These are phyloP conservation scores for Drosophila paulistorum DNA, from an alignment of 1,140 invertebrate species.

Conservation along the genomic window DNA sequence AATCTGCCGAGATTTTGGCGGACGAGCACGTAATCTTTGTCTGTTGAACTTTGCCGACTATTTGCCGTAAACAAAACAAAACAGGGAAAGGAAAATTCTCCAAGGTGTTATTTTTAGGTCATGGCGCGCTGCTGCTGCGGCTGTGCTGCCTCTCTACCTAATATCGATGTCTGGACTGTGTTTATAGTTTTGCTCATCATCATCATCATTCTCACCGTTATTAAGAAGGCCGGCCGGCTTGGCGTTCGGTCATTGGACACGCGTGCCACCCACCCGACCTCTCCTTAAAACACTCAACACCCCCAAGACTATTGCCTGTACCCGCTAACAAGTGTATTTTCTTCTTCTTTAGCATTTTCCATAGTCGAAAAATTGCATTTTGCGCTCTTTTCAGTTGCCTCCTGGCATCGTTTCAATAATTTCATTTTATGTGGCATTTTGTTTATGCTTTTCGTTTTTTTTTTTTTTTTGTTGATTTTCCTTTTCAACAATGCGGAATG, in stretches of 20 bases:
- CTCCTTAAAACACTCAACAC: background rate
- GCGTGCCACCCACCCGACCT: slow-evolving; percentile 29
- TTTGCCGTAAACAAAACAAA: slow-evolving; percentile 49
- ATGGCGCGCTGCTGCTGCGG: slow-evolving; percentile 59
- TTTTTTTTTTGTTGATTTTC: slow-evolving; percentile 13
- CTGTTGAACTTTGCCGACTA: slow-evolving; percentile 63
- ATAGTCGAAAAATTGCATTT: slow-evolving; percentile 13
- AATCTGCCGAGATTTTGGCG: slow-evolving; percentile 50
- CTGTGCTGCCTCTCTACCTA: slow-evolving; percentile 16
- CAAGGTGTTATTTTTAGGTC: slow-evolving; percentile 69
- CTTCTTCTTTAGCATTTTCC: background rate
- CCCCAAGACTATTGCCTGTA: background rate
- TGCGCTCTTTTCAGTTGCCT: background rate
- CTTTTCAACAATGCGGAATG: slow-evolving; percentile 62
- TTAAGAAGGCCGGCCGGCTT: background rate
- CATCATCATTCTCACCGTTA: background rate
- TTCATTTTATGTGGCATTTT: slow-evolving; percentile 56
- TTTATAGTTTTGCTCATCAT: slow-evolving; percentile 34
- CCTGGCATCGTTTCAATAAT: slow-evolving; percentile 41
- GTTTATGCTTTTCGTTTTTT: slow-evolving; percentile 59
- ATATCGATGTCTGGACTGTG: slow-evolving; percentile 39
- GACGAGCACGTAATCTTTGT: slow-evolving; percentile 57
- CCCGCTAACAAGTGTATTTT: slow-evolving; percentile 24
- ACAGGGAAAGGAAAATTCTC: slow-evolving; percentile 35
- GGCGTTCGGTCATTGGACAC: slow-evolving; percentile 13